Conservation (phyloP, 2,797 vertebrate genomes). For the Hypotaenidia philippensis region DNA sequence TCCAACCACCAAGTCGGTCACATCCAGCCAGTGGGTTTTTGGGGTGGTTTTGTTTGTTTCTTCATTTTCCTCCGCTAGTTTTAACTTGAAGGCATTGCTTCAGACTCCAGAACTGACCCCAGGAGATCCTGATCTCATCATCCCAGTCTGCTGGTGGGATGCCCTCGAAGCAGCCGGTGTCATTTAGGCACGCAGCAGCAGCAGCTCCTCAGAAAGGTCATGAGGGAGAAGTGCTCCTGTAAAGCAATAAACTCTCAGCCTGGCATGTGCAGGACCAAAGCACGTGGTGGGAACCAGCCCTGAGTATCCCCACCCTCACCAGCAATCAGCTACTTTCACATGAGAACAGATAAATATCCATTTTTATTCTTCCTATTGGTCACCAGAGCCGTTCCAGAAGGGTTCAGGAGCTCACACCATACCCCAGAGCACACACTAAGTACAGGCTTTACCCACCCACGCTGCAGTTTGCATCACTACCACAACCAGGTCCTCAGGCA, state of each 20-base stretch:
- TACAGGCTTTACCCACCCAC: accelerated
- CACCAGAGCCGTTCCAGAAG: background rate
- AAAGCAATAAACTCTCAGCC: background rate
- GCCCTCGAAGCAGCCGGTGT: background rate
- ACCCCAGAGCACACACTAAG: accelerated
- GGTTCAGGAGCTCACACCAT: background rate
- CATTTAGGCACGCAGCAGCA: background rate
- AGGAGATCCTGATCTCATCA: background rate
- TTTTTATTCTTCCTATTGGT: accelerated
- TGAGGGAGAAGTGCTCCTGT: background rate
- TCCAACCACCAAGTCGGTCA: background rate
- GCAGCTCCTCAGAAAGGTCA: background rate
- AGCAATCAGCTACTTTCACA: background rate
- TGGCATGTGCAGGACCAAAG: background rate
- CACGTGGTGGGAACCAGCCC: accelerated
- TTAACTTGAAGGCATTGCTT: background rate
- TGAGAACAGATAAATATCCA: accelerated
- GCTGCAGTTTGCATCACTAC: background rate
- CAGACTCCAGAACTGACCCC: background rate
- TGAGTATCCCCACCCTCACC: accelerated
- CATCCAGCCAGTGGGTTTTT: background rate
- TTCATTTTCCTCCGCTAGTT: background rate
- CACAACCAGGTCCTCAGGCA: background rate
- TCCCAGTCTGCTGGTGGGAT: background rate
- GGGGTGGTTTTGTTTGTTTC: too few species aligned